A percentile compares a stretch with the other conserved stretches of the same genome.
These are phyloP conservation scores for Cavia porcellus DNA, from an alignment of 2,113 vertebrate genomes.

Conservation along the genomic window DNA sequence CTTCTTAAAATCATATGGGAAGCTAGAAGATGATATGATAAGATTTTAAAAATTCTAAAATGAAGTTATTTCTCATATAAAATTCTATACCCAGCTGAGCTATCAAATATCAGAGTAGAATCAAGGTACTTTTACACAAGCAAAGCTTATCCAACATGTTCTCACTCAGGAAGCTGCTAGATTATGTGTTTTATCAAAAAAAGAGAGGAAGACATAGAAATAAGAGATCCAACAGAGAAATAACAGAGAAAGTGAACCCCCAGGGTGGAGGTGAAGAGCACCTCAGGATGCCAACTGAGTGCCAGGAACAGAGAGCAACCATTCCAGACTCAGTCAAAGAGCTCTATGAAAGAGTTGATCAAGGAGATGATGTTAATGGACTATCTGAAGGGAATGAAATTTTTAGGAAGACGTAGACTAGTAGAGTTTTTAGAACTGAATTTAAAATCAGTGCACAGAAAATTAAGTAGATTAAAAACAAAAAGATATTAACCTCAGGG, in stretches of 20 bases:
- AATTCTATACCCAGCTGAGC: conserved; percentile 1
- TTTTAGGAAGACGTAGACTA: not conserved
- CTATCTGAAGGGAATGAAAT: not conserved
- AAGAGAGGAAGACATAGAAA: not conserved
- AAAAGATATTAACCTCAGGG: not conserved
- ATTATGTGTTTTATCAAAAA: not conserved
- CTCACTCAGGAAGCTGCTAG: not conserved
- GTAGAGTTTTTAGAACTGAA: not conserved
- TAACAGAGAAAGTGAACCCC: not conserved
- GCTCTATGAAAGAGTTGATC: not conserved
- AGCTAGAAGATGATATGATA: not conserved
- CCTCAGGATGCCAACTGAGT: not conserved
- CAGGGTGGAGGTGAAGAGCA: not conserved
- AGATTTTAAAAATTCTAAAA: not conserved
- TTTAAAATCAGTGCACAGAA: not conserved
- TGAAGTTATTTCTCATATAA: not conserved
- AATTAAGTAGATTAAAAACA: not conserved
- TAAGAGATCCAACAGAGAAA: not conserved
- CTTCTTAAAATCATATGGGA: conserved; percentile 23
- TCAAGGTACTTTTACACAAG: not conserved
- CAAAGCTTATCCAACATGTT: not conserved
- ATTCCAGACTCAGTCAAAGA: not conserved
- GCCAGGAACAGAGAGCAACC: not conserved
- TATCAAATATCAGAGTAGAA: not conserved
- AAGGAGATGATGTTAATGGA: not conserved